phyloP scores from a whole-genome alignment of 2,797 vertebrate genomes.

The Gambusia yucatana region DNA sequence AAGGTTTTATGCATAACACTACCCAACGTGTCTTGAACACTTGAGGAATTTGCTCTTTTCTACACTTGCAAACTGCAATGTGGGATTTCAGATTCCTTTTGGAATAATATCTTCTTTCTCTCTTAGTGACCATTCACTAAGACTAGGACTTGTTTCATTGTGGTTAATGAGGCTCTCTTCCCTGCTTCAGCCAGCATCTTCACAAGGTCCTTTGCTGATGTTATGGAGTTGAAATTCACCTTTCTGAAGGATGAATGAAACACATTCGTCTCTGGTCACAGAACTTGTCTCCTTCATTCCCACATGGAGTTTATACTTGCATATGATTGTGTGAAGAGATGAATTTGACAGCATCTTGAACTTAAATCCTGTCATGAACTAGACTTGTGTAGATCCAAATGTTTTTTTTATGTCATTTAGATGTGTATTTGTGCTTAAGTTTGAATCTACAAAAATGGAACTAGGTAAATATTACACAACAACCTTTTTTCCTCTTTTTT shows the following conservation, averaged over 20 bases:
- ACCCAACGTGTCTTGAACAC: background rate
- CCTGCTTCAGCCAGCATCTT: too few relatives aligned
- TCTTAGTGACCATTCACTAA: background rate
- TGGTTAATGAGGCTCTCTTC: background rate
- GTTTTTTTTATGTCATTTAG: background rate
- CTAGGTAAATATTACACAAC: too few relatives aligned
- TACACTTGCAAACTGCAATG: background rate
- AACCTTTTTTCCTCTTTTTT: too few relatives aligned
- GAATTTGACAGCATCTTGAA: background rate
- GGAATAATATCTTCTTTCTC: background rate
- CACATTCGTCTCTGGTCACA: background rate
- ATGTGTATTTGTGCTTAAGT: too few relatives aligned
- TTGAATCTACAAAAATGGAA: too few relatives aligned
- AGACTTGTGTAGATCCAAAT: background rate
- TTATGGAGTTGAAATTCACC: background rate
- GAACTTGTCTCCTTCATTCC: background rate
- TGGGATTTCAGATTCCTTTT: background rate
- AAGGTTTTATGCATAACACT: background rate
- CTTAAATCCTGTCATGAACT: background rate
- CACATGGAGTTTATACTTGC: background rate
- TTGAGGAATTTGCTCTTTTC: background rate
- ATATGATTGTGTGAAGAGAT: background rate
- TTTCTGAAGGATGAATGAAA: background rate
- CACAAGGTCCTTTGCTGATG: background rate
- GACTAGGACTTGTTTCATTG: background rate